A percentile compares a stretch with the other conserved stretches of the same genome.
These are phyloP conservation scores for Ostrea edulis DNA, from an alignment of 1,140 invertebrate species.

Conservation along the genomic window DNA sequence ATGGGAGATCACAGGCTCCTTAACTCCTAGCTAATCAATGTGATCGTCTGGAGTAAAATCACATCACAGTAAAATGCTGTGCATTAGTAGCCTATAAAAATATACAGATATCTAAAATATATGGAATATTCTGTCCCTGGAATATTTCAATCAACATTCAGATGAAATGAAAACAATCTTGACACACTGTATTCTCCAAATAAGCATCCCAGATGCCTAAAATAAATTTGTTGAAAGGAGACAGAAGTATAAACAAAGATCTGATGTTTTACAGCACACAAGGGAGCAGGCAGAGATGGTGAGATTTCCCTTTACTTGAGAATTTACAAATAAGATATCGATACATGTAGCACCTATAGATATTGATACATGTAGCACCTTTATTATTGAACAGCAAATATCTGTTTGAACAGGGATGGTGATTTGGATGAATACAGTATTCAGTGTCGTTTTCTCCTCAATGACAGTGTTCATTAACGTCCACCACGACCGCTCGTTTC, in stretches of 20 bases:
- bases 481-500: conserved; percentile 93
- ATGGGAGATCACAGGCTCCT: no score
- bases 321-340: no score
- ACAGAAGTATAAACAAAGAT: no score
- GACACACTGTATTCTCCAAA: not conserved
- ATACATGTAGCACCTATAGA: no score
- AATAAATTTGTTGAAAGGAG: not conserved
- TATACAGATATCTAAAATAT: not conserved
- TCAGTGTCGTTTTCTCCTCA: conserved; percentile 74
- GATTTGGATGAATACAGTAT: not conserved
- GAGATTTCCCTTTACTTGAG: no score
- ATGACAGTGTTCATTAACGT: conserved; percentile 97
- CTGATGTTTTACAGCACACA: no score
- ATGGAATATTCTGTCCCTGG: not conserved
- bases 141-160: conserved; percentile 17
- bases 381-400: no score
- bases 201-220: not conserved
- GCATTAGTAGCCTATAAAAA: not conserved
- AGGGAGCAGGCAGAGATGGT: no score
- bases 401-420: no score
- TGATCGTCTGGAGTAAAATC: no score
- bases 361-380: no score
- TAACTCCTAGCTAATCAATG: no score
- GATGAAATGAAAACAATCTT: not conserved
- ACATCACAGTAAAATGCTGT: not conserved